Percentiles rank a stretch among this genome's conserved stretches.
Conservation (phyloP, 2,888 invertebrate species). For the Ecliptopera silaceata region DNA sequence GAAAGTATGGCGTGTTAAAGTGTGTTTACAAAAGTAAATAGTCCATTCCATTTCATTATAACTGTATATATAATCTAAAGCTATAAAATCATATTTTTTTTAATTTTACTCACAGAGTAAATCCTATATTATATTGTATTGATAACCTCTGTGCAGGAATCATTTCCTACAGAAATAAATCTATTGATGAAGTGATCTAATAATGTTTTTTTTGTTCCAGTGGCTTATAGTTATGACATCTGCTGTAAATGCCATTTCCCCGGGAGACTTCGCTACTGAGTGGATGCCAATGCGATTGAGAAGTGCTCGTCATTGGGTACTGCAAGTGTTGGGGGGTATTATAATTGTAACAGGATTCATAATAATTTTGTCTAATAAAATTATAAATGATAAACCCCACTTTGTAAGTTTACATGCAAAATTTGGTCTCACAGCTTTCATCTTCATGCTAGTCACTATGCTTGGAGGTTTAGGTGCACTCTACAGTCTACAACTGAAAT, state of each 20-base stretch:
- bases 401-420: conserved; percentile 70
- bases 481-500: conserved; percentile 72
- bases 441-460: conserved; percentile 69
- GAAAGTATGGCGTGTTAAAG: no score
- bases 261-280: conserved; percentile 77
- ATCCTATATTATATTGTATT: no score
- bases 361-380: conserved; percentile 71
- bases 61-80: no score
- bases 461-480: conserved; percentile 72
- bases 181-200: neutral
- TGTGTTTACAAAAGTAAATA: no score
- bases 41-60: no score
- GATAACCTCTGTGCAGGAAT: no score
- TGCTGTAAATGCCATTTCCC: conserved; percentile 75
- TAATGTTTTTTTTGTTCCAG: conserved; percentile 51
- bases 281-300: conserved; percentile 78
- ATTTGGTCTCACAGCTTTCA: conserved; percentile 70
- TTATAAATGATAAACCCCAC: conserved; percentile 59
- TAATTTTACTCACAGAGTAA: no score
- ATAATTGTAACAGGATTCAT: conserved; percentile 65
- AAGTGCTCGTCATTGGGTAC: conserved; percentile 77
- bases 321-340: conserved; percentile 63
- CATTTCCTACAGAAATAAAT: no score
- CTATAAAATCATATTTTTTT: no score
- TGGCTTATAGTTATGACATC: conserved; percentile 77